Base-by-base conservation (phyloP, 1,140 invertebrate species). In the Drosophila equinoxialis region DNA sequence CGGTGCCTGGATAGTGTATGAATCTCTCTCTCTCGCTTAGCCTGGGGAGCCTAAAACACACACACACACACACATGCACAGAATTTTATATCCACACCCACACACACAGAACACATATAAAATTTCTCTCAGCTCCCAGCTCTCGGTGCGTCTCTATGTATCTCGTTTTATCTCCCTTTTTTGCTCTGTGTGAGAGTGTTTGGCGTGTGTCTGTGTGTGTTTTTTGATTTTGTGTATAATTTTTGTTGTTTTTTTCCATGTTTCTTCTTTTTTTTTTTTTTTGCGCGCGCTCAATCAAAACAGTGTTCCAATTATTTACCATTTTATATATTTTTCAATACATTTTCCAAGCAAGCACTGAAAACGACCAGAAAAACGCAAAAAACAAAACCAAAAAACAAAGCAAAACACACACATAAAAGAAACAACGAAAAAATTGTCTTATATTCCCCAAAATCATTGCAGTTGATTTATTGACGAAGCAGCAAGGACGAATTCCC, bases 231-330 rank as follows among this genome's bases (percentile, higher is more conserved):
- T 86, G 83, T 86, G 83, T 87, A 87, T 87, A 89, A 77, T 89
- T 89, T 87, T 51, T 51, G 45, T 51, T 48, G 45, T 20, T 13
- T 48, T 48, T 48, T 48, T 42, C 30, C 6, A 30, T 30, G 30
- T 30, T 20, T 6, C 17, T 48, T 23, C 20, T 23, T 23, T 23
- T 23, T 23, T 23, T 23, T 51, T 51, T 45, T 48, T 48, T 48
- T 87, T 87, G 83, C 83, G 83, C 83, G 83, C 83, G 83, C 83
- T 87, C 84, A 87, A 87, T 87, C 83, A 87, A 87, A 87, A 87
- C 77, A 87, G 76, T 70, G 76, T 73, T 65, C 30, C 70, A 79
- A 65, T 42, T 20, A 59, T 65, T 58, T 59, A 30, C 30, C 48
- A 67, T 70, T 39, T 39, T 70, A 77, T 67, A 66, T 55, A 74